Percentiles rank a stretch among this genome's conserved stretches.
Evolutionary conservation across 2,113 vertebrate genomes (phyloP).

Genomic region (Paradoxurus hermaphroditus): DNA sequence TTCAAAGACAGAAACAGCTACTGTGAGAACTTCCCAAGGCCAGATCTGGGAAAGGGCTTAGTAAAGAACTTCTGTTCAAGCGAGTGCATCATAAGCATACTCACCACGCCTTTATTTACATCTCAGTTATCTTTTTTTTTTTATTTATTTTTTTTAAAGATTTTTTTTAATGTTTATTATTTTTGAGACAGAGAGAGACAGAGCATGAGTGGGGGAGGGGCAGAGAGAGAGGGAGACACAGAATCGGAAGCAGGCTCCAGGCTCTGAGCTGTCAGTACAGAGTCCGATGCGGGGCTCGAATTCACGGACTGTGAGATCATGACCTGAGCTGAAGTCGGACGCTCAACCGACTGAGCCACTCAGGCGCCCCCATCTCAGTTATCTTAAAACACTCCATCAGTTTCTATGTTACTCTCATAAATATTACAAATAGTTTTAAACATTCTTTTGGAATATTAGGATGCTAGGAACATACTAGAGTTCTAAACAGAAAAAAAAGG

Average conservation of each 20-base stretch:
- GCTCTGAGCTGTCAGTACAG: no score
- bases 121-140: slow-evolving; percentile 57
- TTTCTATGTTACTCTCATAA: slow-evolving; percentile 68
- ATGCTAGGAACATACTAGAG: neutral
- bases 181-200: no score
- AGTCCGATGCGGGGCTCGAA: no score
- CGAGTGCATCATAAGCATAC: neutral
- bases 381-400: slow-evolving; percentile 55
- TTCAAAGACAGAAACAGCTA: neutral
- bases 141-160: no score
- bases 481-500: neutral
- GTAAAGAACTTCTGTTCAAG: neutral
- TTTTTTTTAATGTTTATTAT: no score
- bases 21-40: neutral
- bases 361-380: slow-evolving; percentile 62
- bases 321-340: no score
- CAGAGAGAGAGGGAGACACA: no score
- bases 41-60: neutral
- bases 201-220: no score
- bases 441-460: slow-evolving; percentile 55
- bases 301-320: no score
- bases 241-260: no score
- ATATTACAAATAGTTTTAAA: slow-evolving; percentile 57
- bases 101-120: slow-evolving; percentile 60
- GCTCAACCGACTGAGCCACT: no score